Percentiles rank a stretch among this genome's conserved stretches.
phyloP scores from a whole-genome alignment of 1,140 invertebrate genomes.

The Drosophila pectinifera region DNA sequence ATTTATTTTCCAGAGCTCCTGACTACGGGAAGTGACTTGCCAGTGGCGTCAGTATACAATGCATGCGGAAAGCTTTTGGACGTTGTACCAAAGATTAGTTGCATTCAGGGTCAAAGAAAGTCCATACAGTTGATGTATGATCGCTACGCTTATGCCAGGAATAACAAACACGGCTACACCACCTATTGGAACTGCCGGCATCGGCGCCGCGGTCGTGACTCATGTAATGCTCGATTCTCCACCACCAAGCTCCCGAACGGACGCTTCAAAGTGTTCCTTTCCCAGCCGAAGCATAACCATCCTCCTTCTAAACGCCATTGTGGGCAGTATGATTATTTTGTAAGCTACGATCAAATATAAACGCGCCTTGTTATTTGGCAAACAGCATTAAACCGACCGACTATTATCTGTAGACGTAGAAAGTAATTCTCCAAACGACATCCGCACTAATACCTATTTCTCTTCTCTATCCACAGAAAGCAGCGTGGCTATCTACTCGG shows the following conservation, averaged over 20 bases:
- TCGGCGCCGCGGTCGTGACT: slow-evolving; percentile 36
- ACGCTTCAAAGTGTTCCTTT: slow-evolving; percentile 60
- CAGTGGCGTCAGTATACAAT: slow-evolving; percentile 26
- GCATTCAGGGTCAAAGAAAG: slow-evolving; percentile 73
- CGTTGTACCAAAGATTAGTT: slow-evolving; percentile 19
- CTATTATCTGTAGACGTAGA: slow-evolving; percentile 37
- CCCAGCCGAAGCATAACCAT: slow-evolving; percentile 73
- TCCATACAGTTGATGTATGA: slow-evolving; percentile 59
- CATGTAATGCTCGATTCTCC: slow-evolving; percentile 71
- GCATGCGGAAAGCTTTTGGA: slow-evolving; percentile 5
- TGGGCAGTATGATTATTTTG: slow-evolving; percentile 24
- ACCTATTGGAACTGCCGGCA: slow-evolving; percentile 80
- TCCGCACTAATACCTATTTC: slow-evolving; percentile 24
- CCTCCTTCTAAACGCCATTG: slow-evolving; percentile 50
- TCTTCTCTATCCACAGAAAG: slow-evolving; percentile 51
- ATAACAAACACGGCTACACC: slow-evolving; percentile 57
- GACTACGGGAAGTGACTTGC: not conserved
- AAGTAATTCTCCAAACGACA: not conserved
- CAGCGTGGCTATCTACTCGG: slow-evolving; percentile 77
- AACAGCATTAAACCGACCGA: slow-evolving; percentile 41
- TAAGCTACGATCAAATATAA: slow-evolving; percentile 53
- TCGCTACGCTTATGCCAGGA: slow-evolving; percentile 68
- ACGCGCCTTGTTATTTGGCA: slow-evolving; percentile 41
- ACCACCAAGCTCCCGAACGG: slow-evolving; percentile 64
- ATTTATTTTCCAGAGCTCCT: slow-evolving; percentile 31